Percentiles rank a stretch among this genome's conserved stretches.
Evolutionary conservation across 2,888 invertebrate genomes (phyloP).

Genomic region (Agriopis leucophaearia): DNA sequence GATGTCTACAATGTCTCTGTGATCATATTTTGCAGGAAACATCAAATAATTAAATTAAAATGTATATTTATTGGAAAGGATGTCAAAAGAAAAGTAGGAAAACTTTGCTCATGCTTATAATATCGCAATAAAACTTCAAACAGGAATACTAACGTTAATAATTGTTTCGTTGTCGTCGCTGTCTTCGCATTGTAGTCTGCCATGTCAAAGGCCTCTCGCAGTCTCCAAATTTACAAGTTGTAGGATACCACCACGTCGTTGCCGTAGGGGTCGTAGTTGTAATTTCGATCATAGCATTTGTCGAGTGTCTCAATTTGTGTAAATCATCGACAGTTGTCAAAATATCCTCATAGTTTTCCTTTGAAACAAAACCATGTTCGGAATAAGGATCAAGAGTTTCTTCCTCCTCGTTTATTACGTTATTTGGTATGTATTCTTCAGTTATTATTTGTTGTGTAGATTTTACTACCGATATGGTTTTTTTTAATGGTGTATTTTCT

Average conservation of each 20-base stretch:
- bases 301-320: not conserved
- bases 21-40: not conserved
- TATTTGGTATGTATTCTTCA: not conserved
- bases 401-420: not conserved
- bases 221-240: conserved; percentile 41
- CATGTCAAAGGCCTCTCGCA: conserved; percentile 55
- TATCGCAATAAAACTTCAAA: not conserved
- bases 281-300: not conserved
- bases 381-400: not conserved
- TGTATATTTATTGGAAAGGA: not conserved
- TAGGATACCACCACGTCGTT: conserved; percentile 44
- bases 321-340: not conserved
- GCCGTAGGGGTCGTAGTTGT: not conserved
- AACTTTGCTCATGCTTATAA: not conserved
- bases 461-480: not conserved
- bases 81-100: conserved; percentile 1
- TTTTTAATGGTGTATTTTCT: not conserved
- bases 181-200: conserved; percentile 43
- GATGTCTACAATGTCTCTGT: not conserved
- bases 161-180: conserved; percentile 10
- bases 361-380: not conserved
- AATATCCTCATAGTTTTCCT: not conserved
- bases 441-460: not conserved
- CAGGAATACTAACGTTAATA: conserved; percentile 30
- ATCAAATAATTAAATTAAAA: too few relatives aligned